A percentile compares a stretch with the other conserved stretches of the same genome.
These are phyloP conservation scores for Priocnemis perturbator DNA, from an alignment of 2,888 invertebrate species.

Conservation along the genomic window DNA sequence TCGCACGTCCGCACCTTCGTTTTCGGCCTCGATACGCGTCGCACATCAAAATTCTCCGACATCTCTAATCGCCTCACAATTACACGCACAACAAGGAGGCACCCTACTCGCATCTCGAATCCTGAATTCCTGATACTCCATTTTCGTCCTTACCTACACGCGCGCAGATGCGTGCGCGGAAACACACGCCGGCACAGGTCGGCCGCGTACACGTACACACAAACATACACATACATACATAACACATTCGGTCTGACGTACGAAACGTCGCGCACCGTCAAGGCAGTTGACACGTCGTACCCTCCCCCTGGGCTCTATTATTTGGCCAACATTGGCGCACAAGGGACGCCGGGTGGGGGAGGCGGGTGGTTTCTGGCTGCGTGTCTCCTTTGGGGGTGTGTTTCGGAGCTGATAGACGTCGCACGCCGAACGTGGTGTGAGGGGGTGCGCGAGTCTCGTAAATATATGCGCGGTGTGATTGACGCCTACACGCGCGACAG, in stretches of 20 bases:
- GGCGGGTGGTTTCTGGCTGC: constrained; percentile 47
- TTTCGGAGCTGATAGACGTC: constrained; percentile 55
- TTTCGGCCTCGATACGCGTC: too few relatives aligned
- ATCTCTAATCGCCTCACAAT: too few relatives aligned
- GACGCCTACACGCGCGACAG: constrained; percentile 72
- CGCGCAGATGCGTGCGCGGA: not conserved
- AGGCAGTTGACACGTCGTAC: constrained; percentile 72
- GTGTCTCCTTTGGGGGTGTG: constrained; percentile 63
- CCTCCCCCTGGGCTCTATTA: constrained; percentile 69
- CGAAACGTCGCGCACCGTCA: constrained; percentile 68
- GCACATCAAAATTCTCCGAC: too few relatives aligned
- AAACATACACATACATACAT: too few relatives aligned
- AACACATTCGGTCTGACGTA: too few relatives aligned
- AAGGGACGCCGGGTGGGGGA: constrained; percentile 9
- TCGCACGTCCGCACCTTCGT: too few relatives aligned
- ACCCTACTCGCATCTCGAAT: too few relatives aligned
- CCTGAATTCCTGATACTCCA: too few relatives aligned
- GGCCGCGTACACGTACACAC: too few relatives aligned
- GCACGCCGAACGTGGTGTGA: constrained; percentile 37
- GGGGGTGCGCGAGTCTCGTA: constrained; percentile 63
- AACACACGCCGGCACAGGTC: constrained; percentile 19
- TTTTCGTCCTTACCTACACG: too few relatives aligned
- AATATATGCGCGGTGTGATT: constrained; percentile 75
- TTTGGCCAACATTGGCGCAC: constrained; percentile 71
- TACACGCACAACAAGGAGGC: too few relatives aligned